Evolutionary conservation across 2,888 invertebrate species (phyloP).

Genomic region (Orthonevra nobilis): DNA sequence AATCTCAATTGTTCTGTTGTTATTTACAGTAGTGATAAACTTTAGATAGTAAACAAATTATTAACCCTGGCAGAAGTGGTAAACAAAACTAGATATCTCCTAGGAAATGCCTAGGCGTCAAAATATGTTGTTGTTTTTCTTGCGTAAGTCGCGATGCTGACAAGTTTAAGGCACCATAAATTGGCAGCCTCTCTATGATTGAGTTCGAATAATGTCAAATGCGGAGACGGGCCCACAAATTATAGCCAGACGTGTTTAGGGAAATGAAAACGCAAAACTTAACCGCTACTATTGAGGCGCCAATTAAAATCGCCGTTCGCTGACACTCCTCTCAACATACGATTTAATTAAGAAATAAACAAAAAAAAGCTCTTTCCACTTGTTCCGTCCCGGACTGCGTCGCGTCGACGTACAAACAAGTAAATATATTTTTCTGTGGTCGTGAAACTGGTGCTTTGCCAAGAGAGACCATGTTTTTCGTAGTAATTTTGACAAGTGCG

Average conservation of each 20-base stretch:
- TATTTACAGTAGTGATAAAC: not conserved
- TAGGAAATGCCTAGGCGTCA: not conserved
- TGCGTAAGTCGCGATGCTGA: not conserved
- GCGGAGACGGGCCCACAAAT: slow-evolving; percentile 44
- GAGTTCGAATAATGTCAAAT: not conserved
- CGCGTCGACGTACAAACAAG: no score
- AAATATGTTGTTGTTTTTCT: not conserved
- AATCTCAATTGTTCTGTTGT: not conserved
- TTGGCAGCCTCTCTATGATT: not conserved
- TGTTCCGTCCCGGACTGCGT: no score
- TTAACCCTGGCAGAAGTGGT: slow-evolving; percentile 1
- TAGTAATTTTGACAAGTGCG: no score
- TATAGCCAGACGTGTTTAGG: slow-evolving; percentile 64
- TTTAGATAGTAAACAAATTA: slow-evolving; percentile 5
- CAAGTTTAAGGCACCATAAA: not conserved
- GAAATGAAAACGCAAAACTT: slow-evolving; percentile 49
- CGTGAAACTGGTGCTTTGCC: no score
- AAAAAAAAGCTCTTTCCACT: no score
- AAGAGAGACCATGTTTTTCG: no score
- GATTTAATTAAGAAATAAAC: no score
- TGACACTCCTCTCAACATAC: no score
- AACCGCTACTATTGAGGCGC: slow-evolving; percentile 21
- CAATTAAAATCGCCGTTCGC: no score
- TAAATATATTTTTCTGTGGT: no score
- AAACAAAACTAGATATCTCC: slow-evolving; percentile 18